Evolutionary conservation across 2,888 invertebrate species (phyloP).

Genomic region (Calameuta filiformis): DNA sequence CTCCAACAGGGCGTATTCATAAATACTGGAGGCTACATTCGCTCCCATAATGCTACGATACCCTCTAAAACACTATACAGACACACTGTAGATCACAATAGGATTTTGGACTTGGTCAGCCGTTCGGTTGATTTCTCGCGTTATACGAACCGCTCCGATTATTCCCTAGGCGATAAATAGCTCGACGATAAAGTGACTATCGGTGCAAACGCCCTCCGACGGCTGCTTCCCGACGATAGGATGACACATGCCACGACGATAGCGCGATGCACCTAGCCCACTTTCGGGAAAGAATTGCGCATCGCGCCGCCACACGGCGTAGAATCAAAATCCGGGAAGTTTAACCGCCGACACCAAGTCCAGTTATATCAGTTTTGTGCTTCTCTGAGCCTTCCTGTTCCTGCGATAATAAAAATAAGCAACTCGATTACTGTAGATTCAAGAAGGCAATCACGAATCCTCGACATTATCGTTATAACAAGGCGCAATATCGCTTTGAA

Average conservation of each 20-base stretch:
- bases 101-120: neutral
- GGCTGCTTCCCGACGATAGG: slow-evolving; percentile 45
- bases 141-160: neutral
- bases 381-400: neutral
- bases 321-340: neutral
- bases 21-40: neutral
- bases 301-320: neutral
- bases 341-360: neutral
- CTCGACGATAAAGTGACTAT: slow-evolving; percentile 28
- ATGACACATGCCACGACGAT: slow-evolving; percentile 4
- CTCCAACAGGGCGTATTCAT: neutral
- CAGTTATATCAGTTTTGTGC: neutral
- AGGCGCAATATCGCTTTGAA: neutral
- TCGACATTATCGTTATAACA: neutral
- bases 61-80: neutral
- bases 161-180: neutral
- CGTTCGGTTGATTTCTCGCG: neutral
- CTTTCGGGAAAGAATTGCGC: neutral
- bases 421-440: neutral
- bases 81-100: neutral
- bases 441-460: neutral
- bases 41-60: neutral
- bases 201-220: slow-evolving; percentile 50
- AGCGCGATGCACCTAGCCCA: neutral
- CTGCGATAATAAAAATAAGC: neutral